Evolutionary conservation across 2,888 invertebrate species (phyloP), one percentile per base, ranked within the genome.

Genomic region (Achlya flavicornis): DNA sequence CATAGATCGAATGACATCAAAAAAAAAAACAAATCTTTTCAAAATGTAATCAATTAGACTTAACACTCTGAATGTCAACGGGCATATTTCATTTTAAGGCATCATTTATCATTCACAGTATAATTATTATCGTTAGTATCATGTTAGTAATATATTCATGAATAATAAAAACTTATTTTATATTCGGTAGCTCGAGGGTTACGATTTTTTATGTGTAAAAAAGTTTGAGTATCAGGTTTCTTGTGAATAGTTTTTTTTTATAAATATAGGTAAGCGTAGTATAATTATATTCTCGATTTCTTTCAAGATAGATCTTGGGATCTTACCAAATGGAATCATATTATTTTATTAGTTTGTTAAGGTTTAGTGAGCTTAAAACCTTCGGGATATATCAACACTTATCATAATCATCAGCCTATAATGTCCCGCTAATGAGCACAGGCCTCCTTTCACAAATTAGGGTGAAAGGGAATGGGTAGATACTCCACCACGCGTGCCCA

Each of bases 41-140:
- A 41, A 41, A 82, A 78, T 68, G 80, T 77, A 84, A 89, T 89
- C 86, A 87, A 87, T 89, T 85, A 78, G 78, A 79, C 72, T 89
- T 87, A 87, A 85, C 85, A 84, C 83, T 75, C 75, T 73, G 72
- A 72, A 68, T 81, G 85, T 88, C 89, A 87, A 79, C 87, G 81
- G 71, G 70, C 53, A 53, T 53, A 53, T 73, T 73, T 76, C 73
- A 65, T 69, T 66, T 64, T 67, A 67, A 71, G 72, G 64, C 53
- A 78, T 80, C 80, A 81, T 86, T 82, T 79, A 85, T 86, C 85
- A 84, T 83, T 76, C 76, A 77, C 78, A 78, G 72, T 74, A 70
- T 78, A 76, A 80, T 80, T 76, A 73, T 71, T 75, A 60, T 41
- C 41, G 14, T 26, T 16, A 75, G 75, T 79, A 78, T 76, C 71